Evolutionary conservation across 1,140 invertebrate genomes (phyloP), one percentile per base, ranked within the genome.

Genomic region (Pseudomyrmex pallidus): DNA sequence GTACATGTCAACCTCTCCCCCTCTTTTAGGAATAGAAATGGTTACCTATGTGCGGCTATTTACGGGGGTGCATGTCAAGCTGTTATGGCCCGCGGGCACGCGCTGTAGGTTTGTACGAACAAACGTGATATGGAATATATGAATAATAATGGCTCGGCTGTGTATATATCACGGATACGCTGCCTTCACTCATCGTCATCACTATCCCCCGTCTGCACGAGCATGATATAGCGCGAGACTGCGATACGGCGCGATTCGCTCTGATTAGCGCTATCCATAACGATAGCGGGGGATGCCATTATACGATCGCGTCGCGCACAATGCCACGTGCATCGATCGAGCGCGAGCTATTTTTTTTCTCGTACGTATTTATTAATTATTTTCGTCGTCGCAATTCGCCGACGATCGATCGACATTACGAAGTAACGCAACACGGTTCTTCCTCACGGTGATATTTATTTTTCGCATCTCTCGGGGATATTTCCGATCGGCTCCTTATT

Each of bases 71-170:
- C 87, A 88, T 83, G 85, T 89, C 84, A 88, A 87, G 83, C 82
- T 89, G 89, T 90, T 88, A 87, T 82, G 89, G 89, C 82, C 52
- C 70, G 73, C 70, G 82, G 87, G 72, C 83, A 83, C 84, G 85
- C 73, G 70, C 85, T 89, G 85, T 89, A 89, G 87, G 90, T 92
- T 91, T 90, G 91, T 91, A 91, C 84, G 90, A 92, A 91, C 92
- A 93, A 90, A 93, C 93, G 90, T 93, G 93, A 93, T 92, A 91
- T 89, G 90, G 93, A 94, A 94, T 94, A 94, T 94, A 94, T 94
- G 93, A 94, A 94, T 94, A 94, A 93, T 93, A 94, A 94, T 94
- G 93, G 86, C 84, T 87, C 74, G 82, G 84, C 82, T 86, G 90
- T 91, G 90, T 91, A 35, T 35, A 35, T 74, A 92, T 91, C 89